Conservation (phyloP, 2,888 invertebrate species). For the Antheraea assamensis region DNA sequence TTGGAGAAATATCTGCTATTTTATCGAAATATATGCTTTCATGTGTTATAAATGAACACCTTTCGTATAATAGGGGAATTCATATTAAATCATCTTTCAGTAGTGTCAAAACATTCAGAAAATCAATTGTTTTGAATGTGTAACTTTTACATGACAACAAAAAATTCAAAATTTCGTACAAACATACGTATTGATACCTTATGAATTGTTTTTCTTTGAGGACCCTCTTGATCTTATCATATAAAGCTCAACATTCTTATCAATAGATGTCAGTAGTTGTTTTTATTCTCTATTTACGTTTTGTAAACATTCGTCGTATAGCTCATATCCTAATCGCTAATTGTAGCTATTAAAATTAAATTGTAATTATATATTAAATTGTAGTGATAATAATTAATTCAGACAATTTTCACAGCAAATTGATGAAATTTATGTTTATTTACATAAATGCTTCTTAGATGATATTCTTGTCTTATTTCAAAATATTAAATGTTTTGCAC, state of each 20-base stretch:
- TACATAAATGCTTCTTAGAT: background rate
- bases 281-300: conserved; percentile 1
- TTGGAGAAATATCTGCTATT: background rate
- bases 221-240: conserved; percentile 11
- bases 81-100: background rate
- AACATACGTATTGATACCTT: background rate
- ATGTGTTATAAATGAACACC: background rate
- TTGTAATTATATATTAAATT: too few species aligned
- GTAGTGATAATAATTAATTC: too few species aligned
- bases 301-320: background rate
- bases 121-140: background rate
- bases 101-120: background rate
- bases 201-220: background rate
- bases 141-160: background rate
- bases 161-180: background rate
- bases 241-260: conserved; percentile 42
- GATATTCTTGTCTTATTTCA: too few species aligned
- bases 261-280: conserved; percentile 53
- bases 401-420: background rate
- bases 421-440: too few species aligned
- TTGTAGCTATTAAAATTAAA: too few species aligned
- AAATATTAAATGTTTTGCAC: too few species aligned
- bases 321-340: too few species aligned
- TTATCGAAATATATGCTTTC: background rate
- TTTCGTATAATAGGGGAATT: background rate